Evolutionary conservation across 2,797 vertebrate species (phyloP), one percentile per base, ranked within the genome.

Genomic region (Carapus acus): DNA sequence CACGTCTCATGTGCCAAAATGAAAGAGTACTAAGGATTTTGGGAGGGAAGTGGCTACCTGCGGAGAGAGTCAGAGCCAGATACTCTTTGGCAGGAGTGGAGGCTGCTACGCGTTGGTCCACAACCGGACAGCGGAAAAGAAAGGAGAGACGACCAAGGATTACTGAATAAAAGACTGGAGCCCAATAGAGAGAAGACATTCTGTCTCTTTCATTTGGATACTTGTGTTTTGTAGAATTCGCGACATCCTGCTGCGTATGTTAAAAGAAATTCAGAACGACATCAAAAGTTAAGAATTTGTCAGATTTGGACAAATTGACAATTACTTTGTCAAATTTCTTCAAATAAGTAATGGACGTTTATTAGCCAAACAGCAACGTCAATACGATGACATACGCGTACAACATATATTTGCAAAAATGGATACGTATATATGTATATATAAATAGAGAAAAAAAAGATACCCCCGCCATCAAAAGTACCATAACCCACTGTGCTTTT

Each of bases 141-240:
- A 76, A 90, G 67, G 49, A 86, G 75, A 88, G 86, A 85, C 82
- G 83, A 87, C 82, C 49, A 31, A 76, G 74, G 80, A 83, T 87
- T 89, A 88, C 42, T 22, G 81, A 85, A 88, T 88, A 83, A 90
- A 87, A 86, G 83, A 85, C 84, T 82, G 58, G 79, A 82, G 78
- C 83, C 82, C 80, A 83, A 89, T 71, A 70, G 68, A 81, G 71
- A 78, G 79, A 76, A 79, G 80, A 79, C 82, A 86, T 85, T 83
- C 85, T 21, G 39, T 86, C 81, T 22, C 31, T 54, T 90, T 89
- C 85, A 88, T 87, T 77, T 82, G 78, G 87, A 87, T 89, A 91
- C 90, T 88, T 90, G 88, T 81, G 86, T 90, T 89, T 36, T 86
- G 71, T 77, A 73, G 73, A 85, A 84, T 86, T 87, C 81, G 67